phyloP scores from a whole-genome alignment of 2,888 invertebrate species.

The Stenichneumon culpator region DNA sequence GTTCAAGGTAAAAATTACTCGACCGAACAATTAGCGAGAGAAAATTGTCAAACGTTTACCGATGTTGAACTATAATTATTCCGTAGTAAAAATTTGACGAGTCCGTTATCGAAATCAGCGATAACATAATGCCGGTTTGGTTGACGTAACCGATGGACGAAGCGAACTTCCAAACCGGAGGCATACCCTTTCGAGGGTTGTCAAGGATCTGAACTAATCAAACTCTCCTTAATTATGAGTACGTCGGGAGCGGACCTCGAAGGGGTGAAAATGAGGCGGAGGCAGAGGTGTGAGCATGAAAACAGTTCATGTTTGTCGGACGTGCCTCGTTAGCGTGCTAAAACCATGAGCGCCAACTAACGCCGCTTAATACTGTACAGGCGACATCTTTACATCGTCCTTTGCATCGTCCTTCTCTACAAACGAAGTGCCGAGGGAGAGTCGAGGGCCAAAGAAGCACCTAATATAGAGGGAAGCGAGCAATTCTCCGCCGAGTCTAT shows the following conservation, averaged over 20 bases:
- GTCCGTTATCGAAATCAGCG: background rate
- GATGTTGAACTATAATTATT: too few species aligned
- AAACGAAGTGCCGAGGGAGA: background rate
- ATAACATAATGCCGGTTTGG: slow-evolving; percentile 4
- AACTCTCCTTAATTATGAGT: slow-evolving; percentile 51
- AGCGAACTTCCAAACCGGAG: slow-evolving; percentile 11
- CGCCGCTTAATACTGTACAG: background rate
- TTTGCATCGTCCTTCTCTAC: background rate
- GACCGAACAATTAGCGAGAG: background rate
- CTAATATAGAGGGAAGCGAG: too few species aligned
- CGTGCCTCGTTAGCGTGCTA: slow-evolving; percentile 49
- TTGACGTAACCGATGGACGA: slow-evolving; percentile 28
- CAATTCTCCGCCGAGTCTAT: too few species aligned
- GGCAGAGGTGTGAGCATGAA: slow-evolving; percentile 24
- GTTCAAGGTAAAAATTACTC: background rate
- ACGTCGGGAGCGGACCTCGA: slow-evolving; percentile 14
- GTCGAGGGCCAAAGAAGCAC: background rate
- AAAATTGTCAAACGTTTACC: background rate
- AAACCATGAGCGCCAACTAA: slow-evolving; percentile 15
- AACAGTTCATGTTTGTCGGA: slow-evolving; percentile 51
- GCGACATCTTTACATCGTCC: background rate
- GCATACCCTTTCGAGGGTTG: background rate
- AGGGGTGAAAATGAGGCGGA: slow-evolving; percentile 35
- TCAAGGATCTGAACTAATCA: slow-evolving; percentile 48
- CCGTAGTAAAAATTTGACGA: background rate